Conservation (phyloP, 2,888 invertebrate genomes). For the Drosophila prolongata region DNA sequence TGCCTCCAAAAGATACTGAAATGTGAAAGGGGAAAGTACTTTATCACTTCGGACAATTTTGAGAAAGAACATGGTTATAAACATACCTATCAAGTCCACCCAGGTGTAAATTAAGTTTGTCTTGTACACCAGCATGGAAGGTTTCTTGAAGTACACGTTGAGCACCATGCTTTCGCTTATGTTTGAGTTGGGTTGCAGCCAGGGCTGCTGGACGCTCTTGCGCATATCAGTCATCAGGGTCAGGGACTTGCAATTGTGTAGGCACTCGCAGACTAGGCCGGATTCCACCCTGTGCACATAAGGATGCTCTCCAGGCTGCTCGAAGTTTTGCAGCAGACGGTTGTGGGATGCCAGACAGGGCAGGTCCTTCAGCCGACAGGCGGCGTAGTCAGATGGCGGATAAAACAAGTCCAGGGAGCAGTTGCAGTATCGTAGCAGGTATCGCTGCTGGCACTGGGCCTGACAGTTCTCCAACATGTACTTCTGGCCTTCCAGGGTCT, state of each 20-base stretch:
- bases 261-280: conserved; percentile 80
- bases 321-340: conserved; percentile 57
- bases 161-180: conserved; percentile 58
- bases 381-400: conserved; percentile 69
- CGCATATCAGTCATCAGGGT: conserved; percentile 65
- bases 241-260: conserved; percentile 79
- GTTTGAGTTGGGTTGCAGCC: conserved; percentile 1
- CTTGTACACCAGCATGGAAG: conserved; percentile 82
- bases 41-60: background rate
- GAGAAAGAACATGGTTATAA: background rate
- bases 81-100: conserved; percentile 84
- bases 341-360: conserved; percentile 77
- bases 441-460: conserved; percentile 78
- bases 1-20: conserved; percentile 85
- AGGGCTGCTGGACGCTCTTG: conserved; percentile 46
- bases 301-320: conserved; percentile 63
- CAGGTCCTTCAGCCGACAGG: conserved; percentile 71
- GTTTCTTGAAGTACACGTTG: conserved; percentile 81
- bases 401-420: conserved; percentile 80
- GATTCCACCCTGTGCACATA: conserved; percentile 56
- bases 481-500: conserved; percentile 65
- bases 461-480: conserved; percentile 80
- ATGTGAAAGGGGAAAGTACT: background rate
- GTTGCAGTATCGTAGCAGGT: conserved; percentile 75
- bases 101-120: conserved; percentile 84